Evolutionary conservation across 2,797 vertebrate genomes (phyloP).

Genomic region (Semaprochilodus insignis): DNA sequence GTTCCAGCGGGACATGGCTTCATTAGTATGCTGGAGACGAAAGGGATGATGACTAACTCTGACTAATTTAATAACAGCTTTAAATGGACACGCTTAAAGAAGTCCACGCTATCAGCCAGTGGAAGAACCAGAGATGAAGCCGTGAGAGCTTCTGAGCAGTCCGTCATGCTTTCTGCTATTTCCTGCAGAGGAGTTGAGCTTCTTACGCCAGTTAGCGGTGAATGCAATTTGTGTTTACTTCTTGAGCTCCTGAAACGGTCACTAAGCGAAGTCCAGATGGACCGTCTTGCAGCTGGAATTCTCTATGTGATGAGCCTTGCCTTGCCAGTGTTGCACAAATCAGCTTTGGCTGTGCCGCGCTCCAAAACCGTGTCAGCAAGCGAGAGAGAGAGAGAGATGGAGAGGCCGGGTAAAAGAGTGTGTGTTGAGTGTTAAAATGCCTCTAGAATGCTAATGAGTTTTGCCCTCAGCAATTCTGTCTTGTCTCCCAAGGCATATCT

Average conservation of each 20-base stretch:
- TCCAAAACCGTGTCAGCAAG: background rate
- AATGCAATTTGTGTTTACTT: background rate
- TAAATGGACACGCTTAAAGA: background rate
- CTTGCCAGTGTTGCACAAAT: conserved; percentile 18
- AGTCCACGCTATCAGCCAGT: background rate
- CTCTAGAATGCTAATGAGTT: conserved; percentile 15
- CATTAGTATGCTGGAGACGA: background rate
- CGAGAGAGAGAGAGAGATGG: background rate
- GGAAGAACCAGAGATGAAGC: conserved; percentile 4
- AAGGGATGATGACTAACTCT: background rate
- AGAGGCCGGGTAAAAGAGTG: background rate
- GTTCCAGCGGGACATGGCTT: background rate
- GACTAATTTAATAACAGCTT: conserved; percentile 16
- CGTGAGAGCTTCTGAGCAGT: background rate
- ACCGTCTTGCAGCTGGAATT: background rate
- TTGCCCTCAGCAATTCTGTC: background rate
- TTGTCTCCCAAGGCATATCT: conserved; percentile 7
- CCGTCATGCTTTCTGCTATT: background rate
- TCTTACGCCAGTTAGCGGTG: background rate
- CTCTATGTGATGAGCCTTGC: background rate
- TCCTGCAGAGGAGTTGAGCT: background rate
- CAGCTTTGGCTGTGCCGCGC: background rate
- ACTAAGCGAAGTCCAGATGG: conserved; percentile 3
- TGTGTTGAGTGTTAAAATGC: conserved; percentile 3
- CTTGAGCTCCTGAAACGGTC: background rate